Base-by-base conservation (phyloP, 2,113 vertebrate species). In the Callocephalon fimbriatum region DNA sequence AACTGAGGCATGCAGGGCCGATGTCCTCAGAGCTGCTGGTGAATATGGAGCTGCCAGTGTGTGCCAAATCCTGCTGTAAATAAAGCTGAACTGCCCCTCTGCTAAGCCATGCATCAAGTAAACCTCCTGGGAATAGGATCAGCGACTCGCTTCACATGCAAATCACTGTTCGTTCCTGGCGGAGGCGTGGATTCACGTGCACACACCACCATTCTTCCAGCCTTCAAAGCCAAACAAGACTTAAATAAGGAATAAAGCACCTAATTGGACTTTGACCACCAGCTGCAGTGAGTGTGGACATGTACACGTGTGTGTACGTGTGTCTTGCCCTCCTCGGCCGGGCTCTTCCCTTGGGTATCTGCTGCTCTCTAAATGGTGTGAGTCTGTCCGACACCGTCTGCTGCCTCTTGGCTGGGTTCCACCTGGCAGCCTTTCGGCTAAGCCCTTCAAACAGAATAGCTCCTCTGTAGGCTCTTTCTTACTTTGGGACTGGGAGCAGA, bases 1-100 rank as follows among this genome's bases (percentile, higher is more conserved):
- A 65, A 56, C 61, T 0, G 1, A 47, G 47, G 45, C 38, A n/a
- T 1, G 0, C 0, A 1, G 35, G 54, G 66, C 71, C 5, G 9
- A 19, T 3, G 42, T 22, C 76, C 63, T 70, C 2, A 1, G 54
- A 83, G 50, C 27, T 0, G 6, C 76, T 8, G 15, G 15, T 31
- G 61, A 86, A 50, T 2, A 5, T 0, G 1, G 35, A 72, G 58
- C 77, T 0, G 1, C 37, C 71, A 32, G 45, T 0, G 0, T 66
- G 48, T 92, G 96, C 95, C 95, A 95, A 96, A 54, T n/a, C 65
- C 2, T 0, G 50, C 1, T 0, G 6, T 77, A 67, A 94, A 90
- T 67, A 76, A 91, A 71, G 12, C 44, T 5, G 7, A 62, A 17
- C 53, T 70, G 44, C 45, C 26, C 54, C 63, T 92, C 62, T 38